Base-by-base conservation (phyloP, 1,140 invertebrate genomes). In the Lepidurus couesii region DNA sequence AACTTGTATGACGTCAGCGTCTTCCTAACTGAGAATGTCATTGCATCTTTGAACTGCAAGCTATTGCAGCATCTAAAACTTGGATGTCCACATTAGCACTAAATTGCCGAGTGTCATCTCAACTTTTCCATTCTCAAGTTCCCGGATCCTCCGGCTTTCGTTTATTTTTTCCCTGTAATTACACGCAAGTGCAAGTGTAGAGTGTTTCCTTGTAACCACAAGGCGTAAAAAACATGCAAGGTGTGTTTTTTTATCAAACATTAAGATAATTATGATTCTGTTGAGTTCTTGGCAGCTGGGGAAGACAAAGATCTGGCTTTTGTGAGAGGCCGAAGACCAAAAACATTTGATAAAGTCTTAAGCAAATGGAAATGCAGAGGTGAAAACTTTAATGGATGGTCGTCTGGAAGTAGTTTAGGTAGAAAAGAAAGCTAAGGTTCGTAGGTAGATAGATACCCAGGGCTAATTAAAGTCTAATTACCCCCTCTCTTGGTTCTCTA, bases 391-490 rank as follows among this genome's bases (percentile, higher is more conserved):
- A 65, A 65, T 65, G 53, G 53, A 65, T 65, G 53, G 53, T 4
- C 34, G 34, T 34, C 34, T 34, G 34, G 34, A 34, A 34, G 34
- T 65, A 65, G 16, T n/a, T 13, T 65, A 13, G 16, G 53, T 65
- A 65, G 53, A 65, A 65, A 65, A 13, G 53, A 13, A 65, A 65
- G 53, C 21, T 65, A n/a, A n/a, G 53, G 53, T 65, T 13, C 53
- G 16, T 65, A 16, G 53, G 53, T 16, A 65, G 53, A 65, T 65
- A 21, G 53, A 65, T 65, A 65, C 53, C 53, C 53, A 65, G 53
- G 16, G 21, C 53, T 65, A 65, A 65, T 65, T 65, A 65, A 65
- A 65, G 53, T 65, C 53, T 65, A 65, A 65, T 65, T 65, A 65
- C 53, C 53, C 13, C 47, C 53, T 34, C 34, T 34, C 13, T 65